Base-by-base conservation (phyloP, 2,113 vertebrate species). In the Gambusia affinis region DNA sequence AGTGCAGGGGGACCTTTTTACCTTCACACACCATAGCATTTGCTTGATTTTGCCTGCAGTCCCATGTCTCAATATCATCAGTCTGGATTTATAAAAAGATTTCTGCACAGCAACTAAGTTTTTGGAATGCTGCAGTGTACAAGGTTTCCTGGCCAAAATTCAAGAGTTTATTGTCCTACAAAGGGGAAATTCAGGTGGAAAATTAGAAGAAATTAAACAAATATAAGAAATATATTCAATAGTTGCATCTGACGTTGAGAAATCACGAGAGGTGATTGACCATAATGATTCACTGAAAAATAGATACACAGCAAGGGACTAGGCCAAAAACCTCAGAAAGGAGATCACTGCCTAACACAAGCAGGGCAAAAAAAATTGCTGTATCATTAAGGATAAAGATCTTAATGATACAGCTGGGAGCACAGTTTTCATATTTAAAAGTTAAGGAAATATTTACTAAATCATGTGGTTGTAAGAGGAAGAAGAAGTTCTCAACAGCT, bases 1-100 rank as follows among this genome's bases (percentile, higher is more conserved):
- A 67, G 66, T 30, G 66, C 66, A 30, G 66, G 66, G 28, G 47
- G 65, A 67, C 39, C 8, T 7, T 57, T 47, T 67, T 29, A 67
- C 15, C 65, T 44, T 29, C 37, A 67, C 37, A 44, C 27, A 33
- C 24, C 17, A 35, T 10, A 47, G 29, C 28, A 27, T 64, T 64
- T 37, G 63, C 24, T 24, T 37, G 22, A 65, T 27, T 39, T 27
- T 39, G 35, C 35, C 24, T n/a, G 35, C 24, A 65, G 37, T 14
- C 33, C 64, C 12, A 65, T n/a, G 33, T n/a, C 33, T 65, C 33
- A 12, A 39, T 14, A 65, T 14, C 64, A 65, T 14, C 35, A 65
- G 33, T n/a, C 22, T 39, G 12, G 33, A 39, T 65, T 65, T 27
- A 27, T n/a, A 65, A 65, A 65, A 35, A 24, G 33, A 14, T 24